Conservation (phyloP, 2,797 vertebrate genomes). For the Passerculus sandwichensis region DNA sequence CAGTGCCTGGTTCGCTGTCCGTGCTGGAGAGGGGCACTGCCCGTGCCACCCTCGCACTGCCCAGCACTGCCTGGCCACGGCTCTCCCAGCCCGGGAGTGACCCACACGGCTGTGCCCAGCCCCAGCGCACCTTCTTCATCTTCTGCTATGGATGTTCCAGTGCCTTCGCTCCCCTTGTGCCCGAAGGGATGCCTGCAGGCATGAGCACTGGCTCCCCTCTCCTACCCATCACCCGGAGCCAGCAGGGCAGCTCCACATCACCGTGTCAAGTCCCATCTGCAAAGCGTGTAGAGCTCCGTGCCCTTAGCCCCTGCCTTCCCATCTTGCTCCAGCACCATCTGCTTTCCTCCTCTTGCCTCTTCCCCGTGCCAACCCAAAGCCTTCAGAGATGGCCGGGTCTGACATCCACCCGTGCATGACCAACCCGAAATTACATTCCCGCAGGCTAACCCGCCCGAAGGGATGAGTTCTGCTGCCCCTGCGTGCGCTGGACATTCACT, state of each 20-base stretch:
- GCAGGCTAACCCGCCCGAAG: background rate
- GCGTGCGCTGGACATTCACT: rapidly evolving
- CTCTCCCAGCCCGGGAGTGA: rapidly evolving
- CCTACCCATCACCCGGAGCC: background rate
- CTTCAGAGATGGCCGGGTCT: background rate
- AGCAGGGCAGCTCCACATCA: background rate
- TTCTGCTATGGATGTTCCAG: background rate
- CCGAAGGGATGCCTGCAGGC: background rate
- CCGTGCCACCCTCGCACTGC: background rate
- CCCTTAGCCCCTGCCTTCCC: background rate
- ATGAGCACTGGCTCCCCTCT: rapidly evolving
- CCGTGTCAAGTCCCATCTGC: background rate
- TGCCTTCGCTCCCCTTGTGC: rapidly evolving
- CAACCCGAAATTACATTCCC: background rate
- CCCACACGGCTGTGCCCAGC: background rate
- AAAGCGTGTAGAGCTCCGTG: background rate
- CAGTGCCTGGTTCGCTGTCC: background rate
- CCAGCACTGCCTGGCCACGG: rapidly evolving
- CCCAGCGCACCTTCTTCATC: background rate
- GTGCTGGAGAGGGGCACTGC: rapidly evolving
- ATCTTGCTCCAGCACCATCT: background rate
- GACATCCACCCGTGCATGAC: background rate
- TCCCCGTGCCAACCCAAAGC: background rate
- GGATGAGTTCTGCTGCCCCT: background rate
- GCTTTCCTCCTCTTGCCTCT: background rate